A percentile compares a stretch with the other conserved stretches of the same genome.
Conservation (phyloP, 2,797 vertebrate species). For the Prunella strophiata region DNA sequence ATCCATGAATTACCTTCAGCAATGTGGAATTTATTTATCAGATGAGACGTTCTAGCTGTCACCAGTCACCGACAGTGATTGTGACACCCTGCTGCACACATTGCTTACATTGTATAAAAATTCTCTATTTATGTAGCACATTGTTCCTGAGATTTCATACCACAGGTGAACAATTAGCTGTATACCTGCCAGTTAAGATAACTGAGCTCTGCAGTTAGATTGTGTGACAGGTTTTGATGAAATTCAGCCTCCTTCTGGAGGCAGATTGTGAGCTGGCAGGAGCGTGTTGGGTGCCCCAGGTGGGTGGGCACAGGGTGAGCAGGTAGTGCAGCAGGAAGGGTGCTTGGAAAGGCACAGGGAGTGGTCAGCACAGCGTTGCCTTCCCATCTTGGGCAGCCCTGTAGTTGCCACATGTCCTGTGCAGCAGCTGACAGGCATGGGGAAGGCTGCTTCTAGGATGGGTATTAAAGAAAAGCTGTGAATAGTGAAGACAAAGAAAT, state of each 20-base stretch:
- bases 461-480: background rate
- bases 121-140: background rate
- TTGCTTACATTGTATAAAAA: background rate
- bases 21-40: background rate
- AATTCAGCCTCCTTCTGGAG: background rate
- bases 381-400: background rate
- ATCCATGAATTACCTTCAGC: background rate
- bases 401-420: background rate
- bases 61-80: background rate
- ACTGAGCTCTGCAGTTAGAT: background rate
- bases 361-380: background rate
- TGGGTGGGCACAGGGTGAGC: background rate
- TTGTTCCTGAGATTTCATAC: background rate
- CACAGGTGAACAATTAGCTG: background rate
- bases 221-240: background rate
- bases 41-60: background rate
- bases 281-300: accelerated
- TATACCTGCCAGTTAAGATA: background rate
- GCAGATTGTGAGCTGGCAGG: background rate
- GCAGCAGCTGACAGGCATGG: background rate
- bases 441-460: background rate
- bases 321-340: background rate
- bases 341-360: background rate
- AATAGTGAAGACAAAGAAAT: background rate
- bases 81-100: background rate